Evolutionary conservation across 2,888 invertebrate species (phyloP).

Genomic region (Notodonta dromedarius): DNA sequence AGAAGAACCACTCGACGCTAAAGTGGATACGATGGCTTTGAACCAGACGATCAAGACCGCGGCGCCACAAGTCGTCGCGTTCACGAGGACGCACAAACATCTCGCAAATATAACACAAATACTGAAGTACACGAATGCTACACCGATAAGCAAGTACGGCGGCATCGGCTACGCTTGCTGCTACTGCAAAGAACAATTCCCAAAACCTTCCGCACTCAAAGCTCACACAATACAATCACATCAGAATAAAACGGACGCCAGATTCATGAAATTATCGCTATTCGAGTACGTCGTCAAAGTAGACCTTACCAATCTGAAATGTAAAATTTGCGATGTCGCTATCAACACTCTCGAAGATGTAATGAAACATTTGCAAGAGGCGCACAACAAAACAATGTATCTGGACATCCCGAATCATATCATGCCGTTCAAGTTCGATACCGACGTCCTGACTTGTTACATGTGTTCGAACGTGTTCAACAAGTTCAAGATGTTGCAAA

Average conservation of each 20-base stretch:
- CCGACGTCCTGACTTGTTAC: constrained; percentile 47
- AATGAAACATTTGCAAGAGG: constrained; percentile 42
- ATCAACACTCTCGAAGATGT: constrained; percentile 40
- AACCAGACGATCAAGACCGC: not conserved
- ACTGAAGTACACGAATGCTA: constrained; percentile 55
- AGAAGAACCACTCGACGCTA: not conserved
- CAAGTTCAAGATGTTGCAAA: constrained; percentile 50
- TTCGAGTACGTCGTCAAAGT: constrained; percentile 51
- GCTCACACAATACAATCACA: constrained; percentile 54
- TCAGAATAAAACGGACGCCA: constrained; percentile 41
- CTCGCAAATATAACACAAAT: not conserved
- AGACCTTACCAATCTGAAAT: constrained; percentile 55
- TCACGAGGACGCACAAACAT: not conserved
- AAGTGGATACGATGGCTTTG: not conserved
- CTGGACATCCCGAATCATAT: constrained; percentile 52
- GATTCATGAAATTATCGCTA: constrained; percentile 50
- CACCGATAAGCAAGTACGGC: constrained; percentile 60
- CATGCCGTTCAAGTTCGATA: constrained; percentile 60
- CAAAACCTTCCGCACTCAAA: constrained; percentile 56
- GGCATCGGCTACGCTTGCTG: constrained; percentile 62
- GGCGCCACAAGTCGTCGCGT: not conserved
- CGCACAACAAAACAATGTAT: constrained; percentile 45
- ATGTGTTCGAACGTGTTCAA: constrained; percentile 50
- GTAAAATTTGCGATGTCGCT: constrained; percentile 45
- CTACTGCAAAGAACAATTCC: constrained; percentile 58